Conservation (phyloP, 2,888 invertebrate genomes). For the Neria commutata region DNA sequence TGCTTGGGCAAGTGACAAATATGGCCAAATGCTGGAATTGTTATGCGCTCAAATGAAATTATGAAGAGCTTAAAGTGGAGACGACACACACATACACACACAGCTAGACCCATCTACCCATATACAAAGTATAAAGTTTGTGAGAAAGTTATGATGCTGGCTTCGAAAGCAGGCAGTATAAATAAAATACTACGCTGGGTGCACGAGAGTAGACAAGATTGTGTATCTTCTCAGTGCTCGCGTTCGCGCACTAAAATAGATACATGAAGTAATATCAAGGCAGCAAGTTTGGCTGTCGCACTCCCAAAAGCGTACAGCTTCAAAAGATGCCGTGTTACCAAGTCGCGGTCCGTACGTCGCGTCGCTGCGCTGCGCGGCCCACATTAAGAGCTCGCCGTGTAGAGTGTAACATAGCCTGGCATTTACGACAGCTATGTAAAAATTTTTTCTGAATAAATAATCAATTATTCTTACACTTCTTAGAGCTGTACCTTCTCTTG, state of each 20-base stretch:
- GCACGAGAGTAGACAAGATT: background rate
- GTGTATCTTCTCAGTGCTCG: slow-evolving; percentile 11
- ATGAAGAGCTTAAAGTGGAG: slow-evolving; percentile 3
- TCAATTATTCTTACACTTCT: slow-evolving; percentile 48
- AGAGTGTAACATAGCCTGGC: background rate
- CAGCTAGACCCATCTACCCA: background rate
- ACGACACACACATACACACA: background rate
- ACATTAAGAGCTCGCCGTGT: background rate
- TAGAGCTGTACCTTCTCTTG: slow-evolving; percentile 9
- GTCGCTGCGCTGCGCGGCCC: background rate
- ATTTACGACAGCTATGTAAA: slow-evolving; percentile 44
- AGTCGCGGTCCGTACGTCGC: background rate
- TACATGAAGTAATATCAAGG: slow-evolving; percentile 15
- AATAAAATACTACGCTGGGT: slow-evolving; percentile 22
- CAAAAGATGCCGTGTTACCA: slow-evolving; percentile 9
- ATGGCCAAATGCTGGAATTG: slow-evolving; percentile 13
- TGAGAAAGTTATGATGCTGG: slow-evolving; percentile 21
- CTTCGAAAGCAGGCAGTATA: slow-evolving; percentile 29
- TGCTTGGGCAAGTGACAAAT: slow-evolving; percentile 21
- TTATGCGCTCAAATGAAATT: no score
- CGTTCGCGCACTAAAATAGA: slow-evolving; percentile 16
- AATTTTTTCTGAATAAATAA: slow-evolving; percentile 56
- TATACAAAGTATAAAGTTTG: background rate
- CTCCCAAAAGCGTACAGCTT: background rate
- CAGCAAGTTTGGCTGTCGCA: slow-evolving; percentile 5